Conservation (phyloP, 2,113 vertebrate genomes). For the Varanus salvator region DNA sequence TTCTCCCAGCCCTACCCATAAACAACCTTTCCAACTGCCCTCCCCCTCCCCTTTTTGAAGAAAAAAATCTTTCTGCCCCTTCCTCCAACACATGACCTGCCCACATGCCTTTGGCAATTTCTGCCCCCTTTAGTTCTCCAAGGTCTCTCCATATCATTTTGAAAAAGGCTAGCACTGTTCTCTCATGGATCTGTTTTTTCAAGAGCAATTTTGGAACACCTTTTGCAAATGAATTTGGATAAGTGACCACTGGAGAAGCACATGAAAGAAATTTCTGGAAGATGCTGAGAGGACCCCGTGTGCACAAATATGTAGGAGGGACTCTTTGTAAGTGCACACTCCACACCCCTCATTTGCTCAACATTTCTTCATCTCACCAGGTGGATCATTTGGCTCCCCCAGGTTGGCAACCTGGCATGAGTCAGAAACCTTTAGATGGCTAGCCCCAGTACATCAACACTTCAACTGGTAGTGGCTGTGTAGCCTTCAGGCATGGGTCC, state of each 20-base stretch:
- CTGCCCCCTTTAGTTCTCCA: conserved; percentile 39
- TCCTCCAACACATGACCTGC: conserved; percentile 55
- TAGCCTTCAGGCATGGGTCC: background rate
- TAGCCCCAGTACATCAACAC: no score
- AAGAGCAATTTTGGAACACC: conserved; percentile 10
- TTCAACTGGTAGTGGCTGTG: background rate
- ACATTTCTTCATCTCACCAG: background rate
- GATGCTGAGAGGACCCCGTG: background rate
- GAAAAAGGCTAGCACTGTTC: conserved; percentile 71
- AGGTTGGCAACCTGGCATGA: no score
- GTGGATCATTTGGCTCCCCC: background rate
- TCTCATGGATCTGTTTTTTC: conserved; percentile 77
- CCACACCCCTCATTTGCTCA: no score
- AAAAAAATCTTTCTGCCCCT: conserved; percentile 40
- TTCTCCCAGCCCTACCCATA: no score
- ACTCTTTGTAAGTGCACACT: no score
- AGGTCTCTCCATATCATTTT: conserved; percentile 76
- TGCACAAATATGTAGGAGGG: background rate
- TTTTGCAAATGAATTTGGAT: background rate
- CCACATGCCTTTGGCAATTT: conserved; percentile 74
- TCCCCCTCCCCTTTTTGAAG: conserved; percentile 43
- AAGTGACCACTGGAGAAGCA: background rate
- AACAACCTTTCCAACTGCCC: conserved; percentile 54
- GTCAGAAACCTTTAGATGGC: no score
- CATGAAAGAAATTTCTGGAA: background rate